Evolutionary conservation across 1,140 invertebrate species (phyloP).

Genomic region (Cataglyphis hispanica): DNA sequence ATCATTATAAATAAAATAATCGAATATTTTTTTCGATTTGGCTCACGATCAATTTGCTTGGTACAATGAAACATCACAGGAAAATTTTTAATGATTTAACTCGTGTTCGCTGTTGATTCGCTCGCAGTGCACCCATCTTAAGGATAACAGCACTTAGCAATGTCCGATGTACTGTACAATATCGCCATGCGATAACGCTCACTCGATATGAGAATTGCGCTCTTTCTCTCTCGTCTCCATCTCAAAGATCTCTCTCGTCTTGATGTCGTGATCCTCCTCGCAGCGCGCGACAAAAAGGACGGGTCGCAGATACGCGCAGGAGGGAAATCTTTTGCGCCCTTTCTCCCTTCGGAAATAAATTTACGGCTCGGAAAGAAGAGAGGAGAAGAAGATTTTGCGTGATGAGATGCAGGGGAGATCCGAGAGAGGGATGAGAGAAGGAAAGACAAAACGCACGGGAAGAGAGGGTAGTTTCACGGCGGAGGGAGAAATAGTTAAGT

Average conservation of each 20-base stretch:
- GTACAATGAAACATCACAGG: not conserved
- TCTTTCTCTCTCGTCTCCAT: constrained; percentile 33
- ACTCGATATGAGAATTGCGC: constrained; percentile 32
- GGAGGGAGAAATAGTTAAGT: constrained; percentile 16
- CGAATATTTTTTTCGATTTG: not conserved
- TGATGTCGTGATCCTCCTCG: constrained; percentile 17
- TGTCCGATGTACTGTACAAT: constrained; percentile 51
- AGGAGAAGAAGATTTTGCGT: constrained; percentile 45
- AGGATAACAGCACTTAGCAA: constrained; percentile 27
- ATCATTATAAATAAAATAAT: not conserved
- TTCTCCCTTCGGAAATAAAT: constrained; percentile 24
- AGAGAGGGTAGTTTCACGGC: constrained; percentile 41
- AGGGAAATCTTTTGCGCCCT: constrained; percentile 16
- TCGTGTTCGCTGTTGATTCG: constrained; percentile 13
- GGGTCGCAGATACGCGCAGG: constrained; percentile 1
- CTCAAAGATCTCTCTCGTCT: constrained; percentile 33
- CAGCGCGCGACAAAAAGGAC: constrained; percentile 24
- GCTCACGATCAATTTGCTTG: not conserved
- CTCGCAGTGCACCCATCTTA: constrained; percentile 2
- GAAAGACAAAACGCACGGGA: constrained; percentile 23
- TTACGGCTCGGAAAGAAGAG: constrained; percentile 36
- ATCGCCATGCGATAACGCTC: constrained; percentile 45
- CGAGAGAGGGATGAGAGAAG: constrained; percentile 36
- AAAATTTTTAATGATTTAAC: not conserved
- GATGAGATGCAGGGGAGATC: constrained; percentile 59